Evolutionary conservation across 2,797 vertebrate genomes (phyloP), one percentile per base, ranked within the genome.

Genomic region (Crocodylus rhombifer): DNA sequence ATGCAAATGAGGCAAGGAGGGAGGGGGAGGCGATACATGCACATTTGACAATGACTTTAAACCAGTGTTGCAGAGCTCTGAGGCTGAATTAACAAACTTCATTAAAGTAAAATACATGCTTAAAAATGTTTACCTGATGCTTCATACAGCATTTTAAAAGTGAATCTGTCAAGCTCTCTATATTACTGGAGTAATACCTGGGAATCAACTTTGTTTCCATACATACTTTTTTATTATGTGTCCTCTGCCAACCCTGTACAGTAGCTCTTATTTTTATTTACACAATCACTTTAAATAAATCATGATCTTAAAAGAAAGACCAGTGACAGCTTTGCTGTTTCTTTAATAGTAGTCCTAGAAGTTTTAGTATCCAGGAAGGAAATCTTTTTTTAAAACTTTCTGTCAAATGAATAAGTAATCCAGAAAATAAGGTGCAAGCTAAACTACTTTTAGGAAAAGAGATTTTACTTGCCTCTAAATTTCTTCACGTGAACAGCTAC

Each of bases 1-100:
- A 99, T 98, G 98, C 98, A 99, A 99, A 99, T 98, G 97, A 98
- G 98, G 90, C 28, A 77, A 69, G 92, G 93, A 96, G 95, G 95
- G 97, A 96, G 93, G 91, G 92, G 96, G 88, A 92, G 96, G 92
- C 97, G 95, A 96, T 94, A 93, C 84, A 87, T 95, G 97, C 96
- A 97, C 97, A 97, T 98, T 97, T 98, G 97, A 98, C 98, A 98
- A 98, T 98, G 98, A 98, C 98, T 98, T 98, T 97, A 97, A 98
- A 97, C 95, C 96, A 96, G 95, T 95, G 88, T 94, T 96, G 92
- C 88, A 63, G 85, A 96, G 89, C 95, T 94, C 92, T 91, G 92
- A 92, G 95, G 95, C 95, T 95, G 96, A 88, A 97, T 95, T 91
- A 95, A 92, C 81, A 93, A 94, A 80, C 81, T 16, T 8, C 20